Base-by-base conservation (phyloP, 2,797 vertebrate species). In the Cygnus olor region DNA sequence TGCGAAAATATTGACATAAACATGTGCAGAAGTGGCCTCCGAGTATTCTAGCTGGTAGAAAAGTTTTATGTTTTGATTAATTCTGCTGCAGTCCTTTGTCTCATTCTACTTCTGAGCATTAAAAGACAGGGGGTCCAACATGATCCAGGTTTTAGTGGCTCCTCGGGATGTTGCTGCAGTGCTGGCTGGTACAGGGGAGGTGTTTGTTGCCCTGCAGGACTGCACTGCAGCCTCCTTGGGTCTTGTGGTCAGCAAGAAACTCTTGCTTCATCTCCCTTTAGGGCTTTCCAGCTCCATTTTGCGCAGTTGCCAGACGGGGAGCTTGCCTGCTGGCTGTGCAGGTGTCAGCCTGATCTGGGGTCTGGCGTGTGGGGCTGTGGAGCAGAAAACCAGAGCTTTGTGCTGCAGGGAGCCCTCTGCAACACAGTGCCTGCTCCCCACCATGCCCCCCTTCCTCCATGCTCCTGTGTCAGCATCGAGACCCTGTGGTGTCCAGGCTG, bases 391-490 rank as follows among this genome's bases (percentile, higher is more conserved):
- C 19, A 25, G 11, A 2, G 32, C 21, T 38, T 51, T 36, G 78
- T n/a, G 14, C 32, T 22, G 54, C 36, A 44, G 70, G 65, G 57
- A 71, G 27, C 17, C 10, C 30, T 70, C 11, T 73, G 42, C 68
- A 20, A n/a, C 14, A 7, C 30, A 2, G 11, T 0, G 1, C 38
- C 58, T 7, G 11, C 10, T 57, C 10, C 45, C 32, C 80, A 16
- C 56, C 45, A 0, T 10, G 6, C 3, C 28, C 25, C 28, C 7
- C 10, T 68, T 36, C 36, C 72, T 40, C 54, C 1, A 0, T 9
- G 14, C 38, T 42, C 7, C 22, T 7, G 4, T n/a, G 10, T 45
- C 64, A 42, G 57, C 72, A 42, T 1, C 5, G 2, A 9, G 45
- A 28, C 27, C 28, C 34, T 28, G 4, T 3, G 0, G 58, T 6